Base-by-base conservation (phyloP, 2,113 vertebrate genomes). In the Motacilla tschutschensis region DNA sequence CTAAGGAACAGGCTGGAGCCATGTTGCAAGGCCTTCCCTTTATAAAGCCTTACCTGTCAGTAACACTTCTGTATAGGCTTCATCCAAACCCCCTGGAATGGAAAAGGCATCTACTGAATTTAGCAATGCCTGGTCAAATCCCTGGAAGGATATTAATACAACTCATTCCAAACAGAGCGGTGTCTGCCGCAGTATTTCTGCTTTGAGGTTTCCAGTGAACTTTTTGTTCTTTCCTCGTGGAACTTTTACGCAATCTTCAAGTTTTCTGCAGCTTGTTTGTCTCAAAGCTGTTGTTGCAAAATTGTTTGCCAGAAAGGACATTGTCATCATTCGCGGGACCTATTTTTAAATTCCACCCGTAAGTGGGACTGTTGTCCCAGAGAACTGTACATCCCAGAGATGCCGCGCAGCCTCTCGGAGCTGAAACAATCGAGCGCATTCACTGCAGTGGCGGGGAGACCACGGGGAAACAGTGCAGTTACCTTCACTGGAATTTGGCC, bases 401-500 rank as follows among this genome's bases (percentile, higher is more conserved):
- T 0, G 10, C 73, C 60, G 79, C 1, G 0, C 35, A 84, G 46
- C 0, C 0, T 43, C 55, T 73, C 33, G 46, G 85, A 92, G 54
- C 83, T 10, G 60, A 59, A 89, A 89, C 87, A 92, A 80, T 85
- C 43, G 85, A 29, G 44, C 6, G 6, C 51, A 63, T 94, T 95
- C 69, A 87, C 62, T 60, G 83, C 78, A 74, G 55, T 28, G 9
- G 31, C 1, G 0, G 62, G 73, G 58, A 78, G 8, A 60, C 53
- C 22, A 0, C 2, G 66, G 69, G 65, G 65, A 71, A 67, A 43
- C 17, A 51, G 47, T 44, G 65, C 35, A 71, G 87, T 85, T 92
- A 89, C 87, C 85, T 92, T 77, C 85, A 19, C 46, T 58, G 85
- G 85, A 89, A 93, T 92, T 85, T 93, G 85, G 93, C 89, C 83